Evolutionary conservation across 1,140 invertebrate genomes (phyloP).

Genomic region (Bombus polaris): DNA sequence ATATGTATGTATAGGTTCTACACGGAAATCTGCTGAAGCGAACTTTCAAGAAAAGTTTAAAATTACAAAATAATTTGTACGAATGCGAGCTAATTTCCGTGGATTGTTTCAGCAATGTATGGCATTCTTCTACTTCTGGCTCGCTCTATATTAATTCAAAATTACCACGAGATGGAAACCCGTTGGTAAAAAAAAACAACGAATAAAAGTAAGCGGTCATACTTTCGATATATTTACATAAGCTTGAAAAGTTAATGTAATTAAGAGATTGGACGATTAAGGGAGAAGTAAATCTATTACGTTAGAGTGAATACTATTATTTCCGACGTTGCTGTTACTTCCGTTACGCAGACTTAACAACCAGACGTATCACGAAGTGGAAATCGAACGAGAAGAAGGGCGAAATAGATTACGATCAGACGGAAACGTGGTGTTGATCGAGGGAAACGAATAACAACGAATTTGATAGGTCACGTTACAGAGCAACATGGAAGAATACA

Average conservation of each 20-base stretch:
- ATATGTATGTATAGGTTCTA: too few relatives aligned
- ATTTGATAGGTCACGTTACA: conserved; percentile 7
- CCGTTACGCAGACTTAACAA: neutral
- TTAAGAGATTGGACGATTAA: neutral
- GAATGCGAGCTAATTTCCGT: conserved; percentile 35
- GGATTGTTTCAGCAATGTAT: conserved; percentile 33
- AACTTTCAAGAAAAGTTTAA: conserved; percentile 25
- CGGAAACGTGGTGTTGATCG: conserved; percentile 3
- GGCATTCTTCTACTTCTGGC: conserved; percentile 35
- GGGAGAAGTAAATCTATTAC: neutral
- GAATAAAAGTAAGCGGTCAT: neutral
- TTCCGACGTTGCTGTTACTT: too few relatives aligned
- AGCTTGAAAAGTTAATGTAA: neutral
- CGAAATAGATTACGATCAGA: neutral
- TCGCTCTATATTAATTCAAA: conserved; percentile 17
- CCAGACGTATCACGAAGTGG: neutral
- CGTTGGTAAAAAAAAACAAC: neutral
- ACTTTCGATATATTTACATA: neutral
- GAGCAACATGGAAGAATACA: neutral
- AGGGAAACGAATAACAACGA: neutral
- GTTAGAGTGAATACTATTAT: neutral
- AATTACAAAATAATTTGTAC: conserved; percentile 45
- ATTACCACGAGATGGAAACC: neutral
- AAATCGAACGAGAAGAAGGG: neutral
- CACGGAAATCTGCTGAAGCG: neutral